Evolutionary conservation across 2,888 invertebrate species (phyloP), one percentile per base, ranked within the genome.

Genomic region (Oscheius sp.): DNA sequence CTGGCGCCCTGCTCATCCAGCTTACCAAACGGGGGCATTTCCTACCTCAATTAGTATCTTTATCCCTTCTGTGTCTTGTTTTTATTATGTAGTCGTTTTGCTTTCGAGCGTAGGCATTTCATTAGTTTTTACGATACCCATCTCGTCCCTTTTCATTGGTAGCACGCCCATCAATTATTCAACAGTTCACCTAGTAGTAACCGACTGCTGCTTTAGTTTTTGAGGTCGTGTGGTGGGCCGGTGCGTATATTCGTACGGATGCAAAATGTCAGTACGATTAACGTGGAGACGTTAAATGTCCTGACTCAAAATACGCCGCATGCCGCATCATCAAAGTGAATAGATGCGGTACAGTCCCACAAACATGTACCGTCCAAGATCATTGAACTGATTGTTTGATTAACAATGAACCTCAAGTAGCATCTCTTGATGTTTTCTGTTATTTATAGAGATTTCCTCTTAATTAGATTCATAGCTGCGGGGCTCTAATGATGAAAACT

Each of bases 261-360:
- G 59, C 59, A 59, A 59, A 59, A 44, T 59, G 59, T 59, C 59
- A 59, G 59, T 44, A 59, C 59, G 59, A 59, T 59, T 59, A 59
- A 44, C 59, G 59, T 59, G 59, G 28, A 59, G 44, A 59, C 59
- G 41, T 59, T 30, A 17, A 59, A 38, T 26, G 59, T 44, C 44
- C 24, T 44, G 44, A 44, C 41, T 59, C 59, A 59, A 59, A 59
- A 44, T 44, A 59, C 41, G 59, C 44, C 38, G 41, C 59, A 14
- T 22, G 17, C 24, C n/a, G n/a, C n/a, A n/a, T n/a, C 59, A 28
- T 59, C 41, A 41, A 57, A 59, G 26, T 28, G 24, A 56, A 50
- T 30, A 50, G 20, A 24, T 26, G 20, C 50, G 26, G 50, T 50
- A 54, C 32, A 20, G 54, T 54, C 24, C 33, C 22, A 20, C 12